Base-by-base conservation (phyloP, 37 sponge, comb jelly and placozoan genomes). In the Oscarella lobularis region DNA sequence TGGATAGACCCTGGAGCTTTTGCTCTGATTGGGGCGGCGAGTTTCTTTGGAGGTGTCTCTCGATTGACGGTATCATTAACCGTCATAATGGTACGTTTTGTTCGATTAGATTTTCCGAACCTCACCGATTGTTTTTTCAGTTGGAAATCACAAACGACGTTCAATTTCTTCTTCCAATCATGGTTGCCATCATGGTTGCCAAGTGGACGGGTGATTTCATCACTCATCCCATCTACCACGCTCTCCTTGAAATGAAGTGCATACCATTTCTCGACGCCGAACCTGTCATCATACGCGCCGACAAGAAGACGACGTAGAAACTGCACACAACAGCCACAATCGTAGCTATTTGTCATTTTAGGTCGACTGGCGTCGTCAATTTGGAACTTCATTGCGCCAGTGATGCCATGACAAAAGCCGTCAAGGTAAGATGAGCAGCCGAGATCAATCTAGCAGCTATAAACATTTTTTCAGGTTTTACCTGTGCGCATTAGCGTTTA, bases 1-100 rank as follows among this genome's bases (percentile, higher is more conserved):
- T 81, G 82, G 82, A 74, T 81, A 2, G 82, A 81, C 34, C 82
- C 82, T 31, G 82, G 82, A 1, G 82, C 82, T 9, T 78, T 81
- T 5, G 82, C 82, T 41, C 77, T 81, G 27, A 81, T 81, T 37
- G 82, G 82, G 4, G 76, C 82, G 33, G 82, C 82, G 3, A 40
- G 74, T 38, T 81, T 81, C 77, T 81, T 81, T 32, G 82, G 77
- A 2, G 82, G 82, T 5, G 82, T 81, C 4, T 81, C 82, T 3
- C 77, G 82, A 14, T 73, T 81, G 2, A 81, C 82, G 3, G 73
- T 81, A 71, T 81, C 82, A 4, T 73, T 81, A 4, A 74, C 82
- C 36, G 82, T 81, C n/a, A 81, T 81, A 27, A 6, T 81, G 82
- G 82, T 81, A 69, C 38, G 9, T 5, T 68, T 5, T 5, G 6